Evolutionary conservation across 2,113 vertebrate genomes (phyloP).

Genomic region (Rattus rattus): DNA sequence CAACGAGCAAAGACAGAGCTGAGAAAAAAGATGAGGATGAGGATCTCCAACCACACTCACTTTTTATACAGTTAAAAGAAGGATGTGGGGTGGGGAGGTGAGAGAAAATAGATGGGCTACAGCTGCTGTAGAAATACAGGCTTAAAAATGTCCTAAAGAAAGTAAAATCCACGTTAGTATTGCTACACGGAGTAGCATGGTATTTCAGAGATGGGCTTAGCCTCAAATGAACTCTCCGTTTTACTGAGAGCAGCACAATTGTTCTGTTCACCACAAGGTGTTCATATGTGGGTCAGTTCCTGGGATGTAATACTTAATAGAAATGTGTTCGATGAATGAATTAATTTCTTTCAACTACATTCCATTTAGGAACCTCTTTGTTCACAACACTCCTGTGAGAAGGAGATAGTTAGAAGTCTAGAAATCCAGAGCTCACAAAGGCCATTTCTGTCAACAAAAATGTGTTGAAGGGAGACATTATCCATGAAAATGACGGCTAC

Average conservation of each 20-base stretch:
- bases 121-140: neutral
- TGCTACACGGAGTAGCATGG: neutral
- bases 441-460: slow-evolving; percentile 22
- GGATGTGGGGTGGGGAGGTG: neutral
- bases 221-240: neutral
- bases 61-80: neutral
- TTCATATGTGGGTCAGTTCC: neutral
- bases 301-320: neutral
- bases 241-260: neutral
- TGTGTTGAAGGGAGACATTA: neutral
- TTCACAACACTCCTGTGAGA: neutral
- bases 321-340: neutral
- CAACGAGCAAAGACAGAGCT: neutral
- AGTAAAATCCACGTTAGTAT: neutral
- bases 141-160: neutral
- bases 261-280: neutral
- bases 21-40: neutral
- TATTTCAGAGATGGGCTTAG: neutral
- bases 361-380: neutral
- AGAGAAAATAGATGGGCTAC: neutral
- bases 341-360: neutral
- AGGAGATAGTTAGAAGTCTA: neutral
- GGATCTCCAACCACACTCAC: neutral
- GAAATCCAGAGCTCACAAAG: neutral
- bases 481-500: neutral